Base-by-base conservation (phyloP, 23 tunicate species). In the Botrylloides violaceus region DNA sequence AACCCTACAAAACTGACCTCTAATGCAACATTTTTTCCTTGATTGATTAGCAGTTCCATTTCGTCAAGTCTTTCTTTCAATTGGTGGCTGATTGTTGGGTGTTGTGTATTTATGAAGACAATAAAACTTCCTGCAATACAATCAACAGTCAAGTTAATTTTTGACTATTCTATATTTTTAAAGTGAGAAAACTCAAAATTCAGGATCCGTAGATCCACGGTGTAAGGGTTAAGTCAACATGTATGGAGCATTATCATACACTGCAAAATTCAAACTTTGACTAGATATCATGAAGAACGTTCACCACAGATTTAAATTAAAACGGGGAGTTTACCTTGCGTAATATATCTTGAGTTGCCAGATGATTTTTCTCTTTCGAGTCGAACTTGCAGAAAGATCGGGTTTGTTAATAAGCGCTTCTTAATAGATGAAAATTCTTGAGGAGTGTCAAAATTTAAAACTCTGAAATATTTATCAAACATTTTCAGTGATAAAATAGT, bases 321-420 rank as follows among this genome's bases (percentile, higher is more conserved):
- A n/a, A n/a, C n/a, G n/a, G n/a, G 29, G 15, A 39, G 20, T 32
- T 12, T 49, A 84, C 92, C 92, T n/a, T 68, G 71, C 0, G 83
- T 84, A 4, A 84, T 84, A 77, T 78, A 84, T 78, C 80, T 78
- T 18, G 92, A 73, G 61, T 72, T 78, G 12, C 83, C 83, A 55
- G 83, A 78, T 55, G 76, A 70, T 43, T 78, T 84, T 59, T 73
- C 83, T 65, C 78, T 84, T 57, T 78, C 81, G 23, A 84, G 49
- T 18, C 47, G 36, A 36, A 84, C 92, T 72, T 84, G 75, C 3
- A 84, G 58, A 66, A 72, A 84, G 22, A 71, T 84, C 36, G 92
- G 92, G 39, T 84, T 82, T 0, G 92, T 72, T 3, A 84, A 59
- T 28, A 84, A 59, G 39, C 83, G 75, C 7, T 65, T 82, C 75